phyloP scores from a whole-genome alignment of 2,888 invertebrate genomes.

The Drosophila niveifrons region DNA sequence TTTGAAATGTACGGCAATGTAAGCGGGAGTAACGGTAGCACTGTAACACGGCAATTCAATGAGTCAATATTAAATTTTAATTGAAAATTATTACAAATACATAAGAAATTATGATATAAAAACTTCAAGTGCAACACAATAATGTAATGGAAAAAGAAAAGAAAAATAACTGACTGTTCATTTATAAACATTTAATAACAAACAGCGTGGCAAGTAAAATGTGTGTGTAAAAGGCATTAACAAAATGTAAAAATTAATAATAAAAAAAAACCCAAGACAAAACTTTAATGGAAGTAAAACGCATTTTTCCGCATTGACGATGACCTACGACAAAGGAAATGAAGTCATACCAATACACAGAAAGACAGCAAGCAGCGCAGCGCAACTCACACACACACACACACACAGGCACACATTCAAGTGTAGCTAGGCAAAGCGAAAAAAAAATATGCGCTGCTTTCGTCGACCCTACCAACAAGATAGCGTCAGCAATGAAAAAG shows the following conservation, averaged over 20 bases:
- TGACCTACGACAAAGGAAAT: slow-evolving; percentile 85
- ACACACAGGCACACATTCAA: slow-evolving; percentile 41
- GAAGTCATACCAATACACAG: slow-evolving; percentile 82
- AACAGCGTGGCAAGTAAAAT: not conserved
- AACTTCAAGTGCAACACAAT: slow-evolving; percentile 21
- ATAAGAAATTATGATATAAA: slow-evolving; percentile 5
- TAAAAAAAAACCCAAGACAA: slow-evolving; percentile 6
- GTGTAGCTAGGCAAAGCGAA: slow-evolving; percentile 70
- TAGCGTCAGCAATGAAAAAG: slow-evolving; percentile 58
- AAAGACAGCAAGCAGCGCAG: slow-evolving; percentile 24
- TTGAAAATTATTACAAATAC: slow-evolving; percentile 8
- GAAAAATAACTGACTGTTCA: slow-evolving; percentile 6
- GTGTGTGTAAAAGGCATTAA: not conserved
- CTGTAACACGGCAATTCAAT: slow-evolving; percentile 31
- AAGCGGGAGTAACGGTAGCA: slow-evolving; percentile 39
- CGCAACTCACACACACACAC: slow-evolving; percentile 15
- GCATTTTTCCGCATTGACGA: slow-evolving; percentile 76
- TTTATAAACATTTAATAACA: slow-evolving; percentile 1
- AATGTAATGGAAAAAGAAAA: not conserved
- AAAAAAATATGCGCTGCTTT: slow-evolving; percentile 36
- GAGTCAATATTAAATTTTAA: slow-evolving; percentile 18
- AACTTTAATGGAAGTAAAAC: slow-evolving; percentile 48
- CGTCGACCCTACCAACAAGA: slow-evolving; percentile 48
- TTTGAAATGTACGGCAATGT: slow-evolving; percentile 79
- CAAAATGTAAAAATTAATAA: not conserved